Percentiles rank a stretch among this genome's conserved stretches.
Evolutionary conservation across 92 coral and sea anemone species (phyloP).

Genomic region (Siderastrea siderea): DNA sequence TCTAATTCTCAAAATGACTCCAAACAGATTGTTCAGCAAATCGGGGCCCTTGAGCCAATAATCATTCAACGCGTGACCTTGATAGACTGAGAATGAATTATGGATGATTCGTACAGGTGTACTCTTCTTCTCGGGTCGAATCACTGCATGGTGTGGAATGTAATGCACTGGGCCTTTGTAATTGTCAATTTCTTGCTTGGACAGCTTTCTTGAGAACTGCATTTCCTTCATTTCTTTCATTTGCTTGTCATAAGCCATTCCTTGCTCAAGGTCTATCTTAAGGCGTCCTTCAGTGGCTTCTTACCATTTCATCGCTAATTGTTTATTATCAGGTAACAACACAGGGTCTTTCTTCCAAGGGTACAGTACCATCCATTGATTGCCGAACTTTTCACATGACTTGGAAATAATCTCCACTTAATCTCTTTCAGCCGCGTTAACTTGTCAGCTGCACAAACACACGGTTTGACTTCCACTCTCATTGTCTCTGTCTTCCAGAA

Average conservation of each 20-base stretch:
- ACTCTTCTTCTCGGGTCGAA: conserved; percentile 58
- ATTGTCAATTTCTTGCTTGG: neutral
- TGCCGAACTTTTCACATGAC: conserved; percentile 48
- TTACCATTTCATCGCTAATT: conserved; percentile 44
- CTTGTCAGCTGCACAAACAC: conserved; percentile 31
- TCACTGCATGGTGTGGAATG: conserved; percentile 65
- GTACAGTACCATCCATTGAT: conserved; percentile 72
- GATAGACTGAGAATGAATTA: conserved; percentile 48
- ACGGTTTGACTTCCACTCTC: conserved; percentile 12
- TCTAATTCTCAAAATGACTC: conserved; percentile 66
- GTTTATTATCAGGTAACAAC: conserved; percentile 42
- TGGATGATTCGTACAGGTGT: conserved; percentile 63
- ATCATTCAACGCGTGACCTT: conserved; percentile 55
- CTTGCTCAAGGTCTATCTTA: conserved; percentile 36
- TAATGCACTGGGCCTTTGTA: conserved; percentile 59
- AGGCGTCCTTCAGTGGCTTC: conserved; percentile 51
- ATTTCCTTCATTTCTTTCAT: conserved; percentile 43
- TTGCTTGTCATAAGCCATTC: conserved; percentile 47
- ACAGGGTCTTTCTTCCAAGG: conserved; percentile 54
- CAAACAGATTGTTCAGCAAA: conserved; percentile 67
- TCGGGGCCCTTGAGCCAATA: conserved; percentile 70
- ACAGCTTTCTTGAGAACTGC: conserved; percentile 43
- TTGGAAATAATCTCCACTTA: conserved; percentile 41
- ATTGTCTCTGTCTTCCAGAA: conserved; percentile 66
- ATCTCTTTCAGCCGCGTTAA: conserved; percentile 61